These are phyloP conservation scores for Tamias sibiricus DNA, from an alignment of 2,113 vertebrate species.

Conservation along the genomic window DNA sequence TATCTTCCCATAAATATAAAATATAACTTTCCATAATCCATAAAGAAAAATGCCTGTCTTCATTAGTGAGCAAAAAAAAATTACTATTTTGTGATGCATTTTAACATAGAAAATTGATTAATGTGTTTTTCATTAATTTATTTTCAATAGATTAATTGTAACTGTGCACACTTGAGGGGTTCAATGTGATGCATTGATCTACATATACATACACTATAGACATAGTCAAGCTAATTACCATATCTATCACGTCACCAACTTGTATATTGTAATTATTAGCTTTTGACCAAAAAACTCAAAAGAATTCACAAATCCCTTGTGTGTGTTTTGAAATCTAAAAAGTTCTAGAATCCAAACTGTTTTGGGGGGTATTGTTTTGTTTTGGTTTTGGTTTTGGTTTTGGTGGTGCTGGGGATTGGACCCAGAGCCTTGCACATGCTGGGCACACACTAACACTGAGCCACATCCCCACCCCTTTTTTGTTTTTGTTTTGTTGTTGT, in stretches of 20 bases:
- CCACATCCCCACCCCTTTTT: not conserved
- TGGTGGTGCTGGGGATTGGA: not conserved
- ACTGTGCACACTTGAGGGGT: not conserved
- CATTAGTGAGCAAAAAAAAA: not conserved
- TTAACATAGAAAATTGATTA: constrained; percentile 24
- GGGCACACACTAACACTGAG: not conserved
- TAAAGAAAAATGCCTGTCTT: constrained; percentile 18
- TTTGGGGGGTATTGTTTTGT: not conserved
- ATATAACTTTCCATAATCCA: not conserved
- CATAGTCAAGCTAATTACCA: not conserved
- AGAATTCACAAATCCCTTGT: not conserved
- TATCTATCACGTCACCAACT: not conserved
- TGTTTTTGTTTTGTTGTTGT: not conserved
- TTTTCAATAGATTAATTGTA: not conserved
- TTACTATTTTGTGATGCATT: not conserved
- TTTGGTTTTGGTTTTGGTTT: not conserved
- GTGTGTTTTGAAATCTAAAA: constrained; percentile 34
- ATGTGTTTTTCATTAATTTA: not conserved
- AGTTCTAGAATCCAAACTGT: constrained; percentile 17
- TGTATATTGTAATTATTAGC: not conserved
- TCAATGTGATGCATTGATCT: not conserved
- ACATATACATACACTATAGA: not conserved
- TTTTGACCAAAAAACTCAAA: constrained; percentile 27
- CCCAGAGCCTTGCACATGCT: not conserved
- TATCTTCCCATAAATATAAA: not conserved